Conservation (phyloP, 1,140 invertebrate genomes). For the Matsumurasca onukii region DNA sequence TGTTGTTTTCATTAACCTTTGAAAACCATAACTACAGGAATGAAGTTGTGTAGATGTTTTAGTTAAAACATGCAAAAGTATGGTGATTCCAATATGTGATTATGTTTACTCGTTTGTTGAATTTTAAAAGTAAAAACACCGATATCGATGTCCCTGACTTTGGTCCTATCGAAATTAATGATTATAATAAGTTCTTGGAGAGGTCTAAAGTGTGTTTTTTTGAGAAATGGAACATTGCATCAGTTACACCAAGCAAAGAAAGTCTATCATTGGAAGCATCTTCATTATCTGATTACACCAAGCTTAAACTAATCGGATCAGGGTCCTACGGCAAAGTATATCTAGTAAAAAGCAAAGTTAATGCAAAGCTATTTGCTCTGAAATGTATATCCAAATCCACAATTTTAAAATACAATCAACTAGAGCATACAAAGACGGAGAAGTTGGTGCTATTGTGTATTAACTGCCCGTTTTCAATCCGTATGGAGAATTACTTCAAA, state of each 20-base stretch:
- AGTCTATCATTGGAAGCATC: background rate
- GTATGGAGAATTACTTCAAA: background rate
- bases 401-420: background rate
- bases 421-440: conserved; percentile 1
- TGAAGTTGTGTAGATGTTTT: too few relatives aligned
- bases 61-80: too few relatives aligned
- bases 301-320: background rate
- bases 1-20: too few relatives aligned
- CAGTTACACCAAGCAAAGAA: background rate
- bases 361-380: background rate
- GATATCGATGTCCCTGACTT: too few relatives aligned
- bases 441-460: background rate
- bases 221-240: background rate
- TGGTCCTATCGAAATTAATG: background rate
- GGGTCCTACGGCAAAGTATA: conserved; percentile 2
- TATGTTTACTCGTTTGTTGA: too few relatives aligned
- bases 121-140: too few relatives aligned
- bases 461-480: background rate
- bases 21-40: too few relatives aligned
- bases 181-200: background rate
- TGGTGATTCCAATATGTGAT: too few relatives aligned
- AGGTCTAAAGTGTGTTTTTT: background rate
- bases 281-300: background rate
- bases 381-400: background rate
- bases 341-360: conserved; percentile 9